Base-by-base conservation (phyloP, 2,113 vertebrate genomes). In the Galeopterus variegatus region DNA sequence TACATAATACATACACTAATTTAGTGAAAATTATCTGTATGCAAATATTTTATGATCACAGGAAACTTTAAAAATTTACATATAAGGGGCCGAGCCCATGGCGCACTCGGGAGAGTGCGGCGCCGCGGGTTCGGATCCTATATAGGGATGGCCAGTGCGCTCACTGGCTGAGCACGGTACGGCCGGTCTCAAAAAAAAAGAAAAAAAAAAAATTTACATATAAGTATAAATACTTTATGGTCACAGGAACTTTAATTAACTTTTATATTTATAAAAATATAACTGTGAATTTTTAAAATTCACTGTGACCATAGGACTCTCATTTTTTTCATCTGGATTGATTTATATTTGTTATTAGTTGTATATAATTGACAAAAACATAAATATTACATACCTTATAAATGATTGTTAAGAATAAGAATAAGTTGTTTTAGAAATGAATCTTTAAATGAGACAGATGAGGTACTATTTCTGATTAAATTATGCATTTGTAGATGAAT, bases 301-400 rank as follows among this genome's bases (percentile, higher is more conserved):
- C 94, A 67, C 86, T 41, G 8, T 64, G 70, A 81, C 8, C 64
- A 33, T 79, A 52, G 58, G 12, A 83, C 41, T 50, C 33, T 93
- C 54, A 79, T 75, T 69, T 58, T 87, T 73, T 70, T 70, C 28
- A 58, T 60, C 18, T 73, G 41, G 21, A 50, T 9, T 94, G 24
- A 92, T 77, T 76, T 82, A 28, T 13, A 58, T 62, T 76, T 93
- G 19, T 72, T 96, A 92, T 33, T 92, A 77, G n/a, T 21, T 65
- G 8, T 19, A 72, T 6, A 70, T 19, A 80, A 79, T 15, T 77
- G 45, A 94, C 52, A 82, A 90, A 89, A 88, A 36, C 18, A 86
- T 41, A 93, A 95, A 77, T 45, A 86, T 56, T 86, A 69, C 0
- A 3, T 48, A 48, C 69, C 70, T 90, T 58, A 77, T 85, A 77